Evolutionary conservation across 2,113 vertebrate species (phyloP).

Genomic region (Ameiurus melas): DNA sequence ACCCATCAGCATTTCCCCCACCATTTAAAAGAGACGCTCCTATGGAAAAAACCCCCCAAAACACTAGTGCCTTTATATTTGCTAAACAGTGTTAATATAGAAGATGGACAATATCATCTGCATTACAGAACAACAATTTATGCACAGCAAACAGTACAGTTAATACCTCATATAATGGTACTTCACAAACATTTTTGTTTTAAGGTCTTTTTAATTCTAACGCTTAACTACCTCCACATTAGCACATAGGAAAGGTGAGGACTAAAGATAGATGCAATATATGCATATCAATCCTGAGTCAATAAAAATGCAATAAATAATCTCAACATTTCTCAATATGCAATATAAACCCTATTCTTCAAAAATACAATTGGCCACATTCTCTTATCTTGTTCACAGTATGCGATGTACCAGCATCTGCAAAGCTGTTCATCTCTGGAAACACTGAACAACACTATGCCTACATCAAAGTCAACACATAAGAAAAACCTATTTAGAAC

Average conservation of each 20-base stretch:
- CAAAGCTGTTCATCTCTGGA: neutral
- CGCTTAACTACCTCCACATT: neutral
- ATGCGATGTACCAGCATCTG: neutral
- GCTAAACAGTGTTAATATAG: neutral
- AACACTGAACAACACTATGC: slow-evolving; percentile 28
- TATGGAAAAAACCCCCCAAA: neutral
- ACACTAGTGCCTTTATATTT: neutral
- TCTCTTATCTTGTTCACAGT: neutral
- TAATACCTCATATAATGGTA: neutral
- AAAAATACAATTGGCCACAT: neutral
- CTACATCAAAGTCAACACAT: slow-evolving; percentile 23
- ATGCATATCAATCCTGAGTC: neutral
- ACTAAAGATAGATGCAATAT: neutral
- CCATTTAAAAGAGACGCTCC: neutral
- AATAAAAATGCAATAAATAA: neutral
- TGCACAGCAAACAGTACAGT: neutral
- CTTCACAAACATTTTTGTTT: neutral
- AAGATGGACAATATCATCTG: neutral
- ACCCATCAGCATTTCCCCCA: neutral
- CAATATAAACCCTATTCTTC: neutral
- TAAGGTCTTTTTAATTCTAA: neutral
- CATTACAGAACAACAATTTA: neutral
- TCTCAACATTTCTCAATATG: neutral
- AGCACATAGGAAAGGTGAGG: neutral
- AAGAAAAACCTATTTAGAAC: slow-evolving; percentile 43